Conservation (phyloP, 2,797 vertebrate genomes). For the Coluber constrictor region DNA sequence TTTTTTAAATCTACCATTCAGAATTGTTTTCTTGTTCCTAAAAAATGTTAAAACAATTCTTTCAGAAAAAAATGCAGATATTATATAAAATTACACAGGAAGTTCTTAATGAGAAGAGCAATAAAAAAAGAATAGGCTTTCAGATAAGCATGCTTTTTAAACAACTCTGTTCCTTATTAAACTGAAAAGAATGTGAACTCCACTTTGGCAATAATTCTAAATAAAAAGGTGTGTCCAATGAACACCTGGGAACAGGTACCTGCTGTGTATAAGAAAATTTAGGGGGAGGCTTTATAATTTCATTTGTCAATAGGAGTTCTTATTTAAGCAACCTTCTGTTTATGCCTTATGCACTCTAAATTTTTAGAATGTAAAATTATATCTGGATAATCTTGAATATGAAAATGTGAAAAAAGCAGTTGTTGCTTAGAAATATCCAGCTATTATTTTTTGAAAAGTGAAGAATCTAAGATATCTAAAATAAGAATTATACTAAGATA, state of each 20-base stretch:
- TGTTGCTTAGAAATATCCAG: not conserved
- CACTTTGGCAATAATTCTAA: conserved; percentile 13
- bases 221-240: conserved; percentile 41
- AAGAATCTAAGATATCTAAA: not conserved
- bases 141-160: conserved; percentile 57
- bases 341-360: conserved; percentile 51
- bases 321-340: conserved; percentile 52
- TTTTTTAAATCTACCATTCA: conserved; percentile 54
- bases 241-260: conserved; percentile 28
- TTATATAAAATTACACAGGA: conserved; percentile 56
- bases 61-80: conserved; percentile 50
- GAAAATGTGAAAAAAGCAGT: conserved; percentile 23
- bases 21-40: not conserved
- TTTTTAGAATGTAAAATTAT: conserved; percentile 47
- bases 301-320: conserved; percentile 52
- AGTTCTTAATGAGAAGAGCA: conserved; percentile 64
- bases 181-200: not conserved
- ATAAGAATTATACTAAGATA: conserved; percentile 20
- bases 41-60: conserved; percentile 58
- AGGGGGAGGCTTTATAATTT: conserved; percentile 26
- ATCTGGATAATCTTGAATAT: conserved; percentile 29
- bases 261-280: conserved; percentile 13
- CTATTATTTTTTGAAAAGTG: conserved; percentile 37
- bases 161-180: conserved; percentile 27
- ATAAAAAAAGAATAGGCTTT: conserved; percentile 54